Evolutionary conservation across 2,113 vertebrate genomes (phyloP).

Genomic region (Elgaria multicarinata): DNA sequence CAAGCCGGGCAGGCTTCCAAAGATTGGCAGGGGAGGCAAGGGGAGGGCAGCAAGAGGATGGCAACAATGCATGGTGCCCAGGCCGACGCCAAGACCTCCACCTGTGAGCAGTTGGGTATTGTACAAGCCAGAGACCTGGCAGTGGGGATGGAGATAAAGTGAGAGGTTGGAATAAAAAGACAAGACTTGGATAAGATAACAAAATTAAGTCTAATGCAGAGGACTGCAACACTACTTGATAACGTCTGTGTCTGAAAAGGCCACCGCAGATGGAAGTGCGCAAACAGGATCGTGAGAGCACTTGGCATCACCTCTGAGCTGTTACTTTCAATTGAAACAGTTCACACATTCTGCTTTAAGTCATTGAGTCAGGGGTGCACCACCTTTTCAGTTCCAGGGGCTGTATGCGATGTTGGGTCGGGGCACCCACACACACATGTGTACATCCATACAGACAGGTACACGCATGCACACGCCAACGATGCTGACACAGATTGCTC

Average conservation of each 20-base stretch:
- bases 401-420: not conserved
- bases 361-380: not conserved
- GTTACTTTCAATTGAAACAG: not conserved
- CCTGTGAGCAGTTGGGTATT: not conserved
- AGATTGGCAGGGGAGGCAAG: slow-evolving; percentile 46
- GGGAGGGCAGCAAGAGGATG: not conserved
- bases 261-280: not conserved
- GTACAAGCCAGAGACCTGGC: not conserved
- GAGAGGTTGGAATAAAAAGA: not conserved
- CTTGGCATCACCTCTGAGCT: not conserved
- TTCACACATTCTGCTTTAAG: not conserved
- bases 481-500: too few relatives aligned
- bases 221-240: not conserved
- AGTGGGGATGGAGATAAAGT: not conserved
- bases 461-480: too few relatives aligned
- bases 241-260: not conserved
- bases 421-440: too few relatives aligned
- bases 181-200: not conserved
- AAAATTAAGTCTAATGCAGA: not conserved
- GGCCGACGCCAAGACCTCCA: not conserved
- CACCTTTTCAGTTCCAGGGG: too few relatives aligned
- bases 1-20: slow-evolving; percentile 48
- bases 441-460: too few relatives aligned
- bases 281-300: not conserved
- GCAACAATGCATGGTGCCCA: not conserved